These are phyloP conservation scores for Eulemur rufifrons DNA, from an alignment of 2,113 vertebrate genomes.

Conservation along the genomic window DNA sequence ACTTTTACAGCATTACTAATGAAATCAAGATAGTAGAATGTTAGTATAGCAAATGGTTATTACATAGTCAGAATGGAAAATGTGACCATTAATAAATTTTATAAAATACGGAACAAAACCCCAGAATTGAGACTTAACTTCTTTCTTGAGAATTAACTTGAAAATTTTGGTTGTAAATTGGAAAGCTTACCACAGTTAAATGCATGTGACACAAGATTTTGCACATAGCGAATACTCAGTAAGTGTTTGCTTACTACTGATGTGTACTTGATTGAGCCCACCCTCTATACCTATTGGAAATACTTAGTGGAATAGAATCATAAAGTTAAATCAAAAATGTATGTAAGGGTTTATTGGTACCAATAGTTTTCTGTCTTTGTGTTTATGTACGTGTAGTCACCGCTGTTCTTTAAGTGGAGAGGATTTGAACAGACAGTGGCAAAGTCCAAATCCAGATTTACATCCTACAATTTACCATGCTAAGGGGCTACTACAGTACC, in stretches of 20 bases:
- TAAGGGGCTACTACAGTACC: conserved; percentile 97
- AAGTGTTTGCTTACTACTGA: not conserved
- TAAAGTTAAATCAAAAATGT: not conserved
- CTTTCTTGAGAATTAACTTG: not conserved
- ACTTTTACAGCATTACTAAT: not conserved
- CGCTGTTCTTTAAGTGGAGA: conserved; percentile 99
- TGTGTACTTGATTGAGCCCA: not conserved
- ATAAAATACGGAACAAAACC: not conserved
- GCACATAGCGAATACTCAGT: not conserved
- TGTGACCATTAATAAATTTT: not conserved
- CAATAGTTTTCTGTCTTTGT: conserved; percentile 28
- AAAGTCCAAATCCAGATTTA: conserved; percentile 93
- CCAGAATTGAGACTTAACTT: not conserved
- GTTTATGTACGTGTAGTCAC: conserved; percentile 85
- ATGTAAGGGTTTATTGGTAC: not conserved
- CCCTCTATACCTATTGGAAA: not conserved
- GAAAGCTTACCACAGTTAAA: not conserved
- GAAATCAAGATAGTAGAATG: not conserved
- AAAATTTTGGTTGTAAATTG: not conserved
- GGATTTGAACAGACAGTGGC: conserved; percentile 99
- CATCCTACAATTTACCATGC: conserved; percentile 99
- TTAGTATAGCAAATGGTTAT: not conserved
- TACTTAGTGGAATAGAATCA: conserved; percentile 7
- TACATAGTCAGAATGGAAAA: not conserved
- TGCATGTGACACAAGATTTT: not conserved